Evolutionary conservation across 1,140 invertebrate species (phyloP), one percentile per base, ranked within the genome.

Genomic region (Scylla paramamosain): DNA sequence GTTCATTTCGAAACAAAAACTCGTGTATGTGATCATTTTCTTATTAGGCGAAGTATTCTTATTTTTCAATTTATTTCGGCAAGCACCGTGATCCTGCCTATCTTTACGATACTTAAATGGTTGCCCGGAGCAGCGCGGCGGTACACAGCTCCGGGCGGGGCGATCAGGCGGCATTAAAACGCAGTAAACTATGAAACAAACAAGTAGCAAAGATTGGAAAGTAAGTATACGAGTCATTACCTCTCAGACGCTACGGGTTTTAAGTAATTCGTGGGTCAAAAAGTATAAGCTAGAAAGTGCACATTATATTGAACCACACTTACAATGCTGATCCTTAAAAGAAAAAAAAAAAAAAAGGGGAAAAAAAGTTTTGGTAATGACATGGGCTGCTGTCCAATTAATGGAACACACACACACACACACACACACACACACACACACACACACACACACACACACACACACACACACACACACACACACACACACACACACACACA

Each of bases 131-230:
- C 52, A 20, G 25, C 20, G 16, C 6, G 25, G 67, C 25, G 67
- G 67, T 20, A 77, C 67, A 12, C 0, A n/a, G 12, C 67, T n/a
- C n/a, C 16, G 1, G 67, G 67, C 67, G 67, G 2, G n/a, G 20
- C 20, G 67, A 20, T 77, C 16, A 20, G 20, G 4, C 16, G 67
- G 67, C 67, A n/a, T 12, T 77, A n/a, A 77, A n/a, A 77, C 25
- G 67, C 67, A 77, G 20, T 77, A 77, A 77, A n/a, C 67, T n/a
- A 77, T n/a, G 67, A 77, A 77, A 77, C 20, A 77, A 77, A n/a
- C 20, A 77, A 77, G 6, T n/a, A 20, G 6, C 8, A 77, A 77
- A 25, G 20, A n/a, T n/a, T n/a, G 67, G 67, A 77, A 77, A 77
- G 20, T 77, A n/a, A 25, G 67, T 3, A 77, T 77, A 77, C 67